Conservation (phyloP, 2,797 vertebrate species). For the Falco rusticolus region DNA sequence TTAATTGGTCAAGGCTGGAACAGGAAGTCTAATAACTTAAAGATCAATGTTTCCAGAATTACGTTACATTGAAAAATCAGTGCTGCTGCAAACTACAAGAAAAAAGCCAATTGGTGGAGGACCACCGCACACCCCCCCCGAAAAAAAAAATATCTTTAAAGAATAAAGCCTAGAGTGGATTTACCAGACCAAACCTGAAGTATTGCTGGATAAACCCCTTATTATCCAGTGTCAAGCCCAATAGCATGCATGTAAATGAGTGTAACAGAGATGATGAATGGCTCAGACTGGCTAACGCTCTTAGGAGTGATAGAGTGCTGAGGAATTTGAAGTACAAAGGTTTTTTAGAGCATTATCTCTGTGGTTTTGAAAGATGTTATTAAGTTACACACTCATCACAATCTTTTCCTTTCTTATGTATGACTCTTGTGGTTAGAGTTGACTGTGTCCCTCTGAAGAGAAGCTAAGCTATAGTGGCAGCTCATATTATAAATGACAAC, state of each 20-base stretch:
- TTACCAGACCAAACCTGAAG: not conserved
- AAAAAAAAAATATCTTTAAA: not conserved
- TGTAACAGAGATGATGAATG: not conserved
- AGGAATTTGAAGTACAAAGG: conserved; percentile 5
- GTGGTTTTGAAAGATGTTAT: not conserved
- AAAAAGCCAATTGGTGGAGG: not conserved
- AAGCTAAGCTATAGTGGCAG: not conserved
- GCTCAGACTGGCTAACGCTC: conserved; percentile 8
- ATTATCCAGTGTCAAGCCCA: not conserved
- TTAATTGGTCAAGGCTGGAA: not conserved
- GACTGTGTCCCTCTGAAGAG: not conserved
- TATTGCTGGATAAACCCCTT: not conserved
- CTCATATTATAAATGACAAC: not conserved
- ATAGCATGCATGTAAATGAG: not conserved
- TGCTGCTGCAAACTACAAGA: not conserved
- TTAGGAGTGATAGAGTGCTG: not conserved
- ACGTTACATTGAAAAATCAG: not conserved
- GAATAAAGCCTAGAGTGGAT: not conserved
- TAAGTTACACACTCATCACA: not conserved
- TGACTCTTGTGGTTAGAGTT: not conserved
- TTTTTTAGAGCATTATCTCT: not conserved
- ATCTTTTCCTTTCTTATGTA: not conserved
- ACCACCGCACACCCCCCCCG: too few relatives aligned
- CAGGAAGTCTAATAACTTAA: not conserved
- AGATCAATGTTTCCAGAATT: not conserved